Base-by-base conservation (phyloP, 2,113 vertebrate species). In the Oplegnathus fasciatus region DNA sequence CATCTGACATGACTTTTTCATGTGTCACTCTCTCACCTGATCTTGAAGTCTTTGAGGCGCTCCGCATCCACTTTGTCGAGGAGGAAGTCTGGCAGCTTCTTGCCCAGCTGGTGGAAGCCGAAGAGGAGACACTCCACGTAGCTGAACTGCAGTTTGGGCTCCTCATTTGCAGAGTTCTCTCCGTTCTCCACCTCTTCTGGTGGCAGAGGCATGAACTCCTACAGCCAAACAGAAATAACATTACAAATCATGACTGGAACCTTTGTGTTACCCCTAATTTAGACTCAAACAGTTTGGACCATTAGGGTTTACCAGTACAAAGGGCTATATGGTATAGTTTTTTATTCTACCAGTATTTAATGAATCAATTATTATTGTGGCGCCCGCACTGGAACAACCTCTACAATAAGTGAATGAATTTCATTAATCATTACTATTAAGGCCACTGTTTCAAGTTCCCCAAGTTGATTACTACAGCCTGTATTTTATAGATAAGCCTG, bases 141-240 rank as follows among this genome's bases (percentile, higher is more conserved):
- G 90, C 99, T 99, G 94, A 99, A 99, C 15, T 99, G 98, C 11
- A 99, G 82, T 91, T 99, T 99, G 61, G 99, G 98, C 72, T 99
- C 99, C 85, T 99, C 98, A 4, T 69, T 97, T 0, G 95, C 94
- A 0, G 97, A 91, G 44, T 97, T 99, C 74, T 99, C 98, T 2
- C 99, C 99, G 3, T 99, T 99, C 91, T 99, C 98, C 30, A 95
- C 97, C 88, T 99, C 98, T 57, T 99, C 98, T 30, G 98, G 98
- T 61, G 98, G 98, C 58, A 98, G 96, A 0, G 98, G 98, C 98
- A 99, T 99, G 69, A 97, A 99, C 75, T 99, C 98, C 98, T 99
- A 64, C 65, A 65, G 3, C 34, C 55, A 77, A 8, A 52, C 30
- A 46, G 0, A 62, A 14, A 67, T 1, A 58, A 85, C 2, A 71